Conservation (phyloP, 2,888 invertebrate species). For the Cylloceria caligata region DNA sequence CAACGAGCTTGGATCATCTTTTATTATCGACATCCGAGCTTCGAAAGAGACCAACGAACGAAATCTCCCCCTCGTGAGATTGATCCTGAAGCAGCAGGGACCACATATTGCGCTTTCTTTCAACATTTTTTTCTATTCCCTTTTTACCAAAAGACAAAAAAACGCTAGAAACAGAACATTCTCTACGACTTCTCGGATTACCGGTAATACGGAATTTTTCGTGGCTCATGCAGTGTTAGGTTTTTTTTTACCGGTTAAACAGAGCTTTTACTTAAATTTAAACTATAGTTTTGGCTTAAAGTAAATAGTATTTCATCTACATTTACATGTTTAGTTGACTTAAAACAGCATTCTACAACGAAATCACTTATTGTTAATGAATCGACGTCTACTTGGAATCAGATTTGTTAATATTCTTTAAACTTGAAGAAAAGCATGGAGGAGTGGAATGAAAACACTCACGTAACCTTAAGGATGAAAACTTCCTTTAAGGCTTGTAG, state of each 20-base stretch:
- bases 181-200: too few relatives aligned
- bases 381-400: background rate
- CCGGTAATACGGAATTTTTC: too few relatives aligned
- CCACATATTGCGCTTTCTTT: background rate
- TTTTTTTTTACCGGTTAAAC: too few relatives aligned
- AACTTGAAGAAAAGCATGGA: background rate
- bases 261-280: too few relatives aligned
- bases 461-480: background rate
- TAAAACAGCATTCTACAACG: too few relatives aligned
- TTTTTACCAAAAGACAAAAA: background rate
- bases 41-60: background rate
- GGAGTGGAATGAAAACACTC: background rate
- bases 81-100: background rate
- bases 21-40: background rate
- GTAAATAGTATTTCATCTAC: too few relatives aligned
- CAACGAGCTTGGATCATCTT: conserved; percentile 20
- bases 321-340: too few relatives aligned
- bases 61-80: conserved; percentile 10
- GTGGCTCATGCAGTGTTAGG: too few relatives aligned
- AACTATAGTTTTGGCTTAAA: too few relatives aligned
- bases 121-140: background rate
- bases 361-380: too few relatives aligned
- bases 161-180: background rate
- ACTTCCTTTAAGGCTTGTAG: background rate
- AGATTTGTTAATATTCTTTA: background rate